Percentiles rank a stretch among this genome's conserved stretches.
Evolutionary conservation across 1,140 invertebrate species (phyloP).

Genomic region (Eupeodes corollae): DNA sequence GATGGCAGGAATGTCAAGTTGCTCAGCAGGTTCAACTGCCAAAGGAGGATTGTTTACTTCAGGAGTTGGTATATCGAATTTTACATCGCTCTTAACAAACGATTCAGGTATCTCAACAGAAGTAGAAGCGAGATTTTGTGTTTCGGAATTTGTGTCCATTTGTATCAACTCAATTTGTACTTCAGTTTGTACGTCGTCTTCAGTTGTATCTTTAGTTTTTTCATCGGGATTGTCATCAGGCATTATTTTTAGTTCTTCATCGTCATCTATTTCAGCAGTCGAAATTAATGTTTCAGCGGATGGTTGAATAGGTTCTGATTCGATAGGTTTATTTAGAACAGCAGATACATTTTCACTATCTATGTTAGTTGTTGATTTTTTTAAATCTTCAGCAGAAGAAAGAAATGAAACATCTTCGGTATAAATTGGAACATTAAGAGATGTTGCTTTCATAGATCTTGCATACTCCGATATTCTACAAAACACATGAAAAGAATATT

Average conservation of each 20-base stretch:
- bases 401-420: no score
- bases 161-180: conserved; percentile 26
- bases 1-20: no score
- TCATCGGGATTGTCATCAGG: not conserved
- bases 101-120: no score
- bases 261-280: not conserved
- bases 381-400: no score
- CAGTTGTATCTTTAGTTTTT: not conserved
- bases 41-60: no score
- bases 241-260: not conserved
- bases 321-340: not conserved
- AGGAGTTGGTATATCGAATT: no score
- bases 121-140: no score
- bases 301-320: not conserved
- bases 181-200: conserved; percentile 6
- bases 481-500: not conserved
- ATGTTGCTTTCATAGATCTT: not conserved
- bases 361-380: not conserved
- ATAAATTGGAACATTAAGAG: no score
- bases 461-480: not conserved
- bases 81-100: no score
- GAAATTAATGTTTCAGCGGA: not conserved
- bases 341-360: not conserved
- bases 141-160: no score
- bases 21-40: no score